Conservation (phyloP, 2,888 invertebrate genomes). For the Sarcophaga carnaria region DNA sequence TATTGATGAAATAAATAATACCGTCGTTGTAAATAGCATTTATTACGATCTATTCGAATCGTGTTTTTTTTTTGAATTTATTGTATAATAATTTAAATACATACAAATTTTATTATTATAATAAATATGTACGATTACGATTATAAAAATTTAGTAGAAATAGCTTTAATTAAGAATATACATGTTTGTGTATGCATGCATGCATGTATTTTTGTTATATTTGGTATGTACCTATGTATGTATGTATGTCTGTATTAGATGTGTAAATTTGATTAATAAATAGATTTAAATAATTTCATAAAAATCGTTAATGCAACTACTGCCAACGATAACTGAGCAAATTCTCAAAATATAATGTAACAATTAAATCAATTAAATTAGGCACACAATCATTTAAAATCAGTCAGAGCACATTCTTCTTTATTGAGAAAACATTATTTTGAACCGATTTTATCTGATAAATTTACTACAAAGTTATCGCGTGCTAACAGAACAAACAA, state of each 20-base stretch:
- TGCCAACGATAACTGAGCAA: slow-evolving; percentile 47
- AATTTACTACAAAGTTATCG: slow-evolving; percentile 27
- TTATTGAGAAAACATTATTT: background rate
- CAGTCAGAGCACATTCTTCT: background rate
- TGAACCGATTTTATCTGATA: background rate
- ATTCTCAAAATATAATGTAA: background rate
- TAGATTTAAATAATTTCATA: slow-evolving; percentile 12
- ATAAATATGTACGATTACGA: slow-evolving; percentile 58
- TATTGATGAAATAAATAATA: too few species aligned
- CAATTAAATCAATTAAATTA: slow-evolving; percentile 14
- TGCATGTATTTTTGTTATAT: background rate
- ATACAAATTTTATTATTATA: slow-evolving; percentile 51
- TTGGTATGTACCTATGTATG: background rate
- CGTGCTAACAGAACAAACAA: background rate
- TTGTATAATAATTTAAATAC: slow-evolving; percentile 36
- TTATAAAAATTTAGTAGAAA: slow-evolving; percentile 64
- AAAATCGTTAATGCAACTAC: slow-evolving; percentile 30
- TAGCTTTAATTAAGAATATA: slow-evolving; percentile 44
- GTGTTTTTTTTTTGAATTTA: slow-evolving; percentile 29
- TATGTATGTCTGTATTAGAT: background rate
- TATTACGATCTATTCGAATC: slow-evolving; percentile 35
- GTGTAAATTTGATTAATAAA: slow-evolving; percentile 23
- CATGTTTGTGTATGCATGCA: background rate
- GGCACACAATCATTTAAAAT: slow-evolving; percentile 10
- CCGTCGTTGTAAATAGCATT: background rate